phyloP scores from a whole-genome alignment of 2,888 invertebrate genomes.

The Pharmacophagus antenor region DNA sequence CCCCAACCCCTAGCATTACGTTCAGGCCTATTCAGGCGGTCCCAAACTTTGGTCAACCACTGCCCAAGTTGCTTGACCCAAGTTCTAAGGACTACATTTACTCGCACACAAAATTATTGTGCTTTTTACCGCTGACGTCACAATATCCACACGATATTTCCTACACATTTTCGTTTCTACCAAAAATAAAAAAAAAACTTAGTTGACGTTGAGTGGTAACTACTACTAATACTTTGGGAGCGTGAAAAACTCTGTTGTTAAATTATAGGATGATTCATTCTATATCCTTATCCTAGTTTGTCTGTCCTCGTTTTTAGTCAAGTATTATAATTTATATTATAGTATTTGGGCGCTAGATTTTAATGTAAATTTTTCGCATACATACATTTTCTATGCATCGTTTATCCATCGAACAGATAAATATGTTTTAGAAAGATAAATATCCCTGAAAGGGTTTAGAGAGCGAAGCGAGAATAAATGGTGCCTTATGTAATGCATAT shows the following conservation, averaged over 20 bases:
- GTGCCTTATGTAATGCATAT: constrained; percentile 76
- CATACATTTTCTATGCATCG: constrained; percentile 60
- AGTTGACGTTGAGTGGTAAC: constrained; percentile 46
- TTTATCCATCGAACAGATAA: constrained; percentile 69
- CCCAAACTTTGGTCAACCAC: constrained; percentile 39
- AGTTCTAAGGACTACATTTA: constrained; percentile 23
- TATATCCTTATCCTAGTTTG: not conserved
- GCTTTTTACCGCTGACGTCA: constrained; percentile 35
- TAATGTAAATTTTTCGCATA: constrained; percentile 47
- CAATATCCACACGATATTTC: constrained; percentile 53
- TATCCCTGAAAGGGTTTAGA: constrained; percentile 39
- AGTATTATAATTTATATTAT: constrained; percentile 59
- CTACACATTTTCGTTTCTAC: constrained; percentile 46
- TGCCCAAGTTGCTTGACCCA: constrained; percentile 14
- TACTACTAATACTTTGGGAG: constrained; percentile 43
- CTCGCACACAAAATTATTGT: constrained; percentile 36
- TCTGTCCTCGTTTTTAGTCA: constrained; percentile 4
- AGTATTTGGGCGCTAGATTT: constrained; percentile 64
- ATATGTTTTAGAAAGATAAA: constrained; percentile 64
- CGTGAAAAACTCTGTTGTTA: constrained; percentile 5
- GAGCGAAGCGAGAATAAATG: constrained; percentile 49
- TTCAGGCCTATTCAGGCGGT: constrained; percentile 43
- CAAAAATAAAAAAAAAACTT: constrained; percentile 42
- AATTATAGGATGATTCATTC: constrained; percentile 25
- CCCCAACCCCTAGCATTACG: constrained; percentile 47